A percentile compares a stretch with the other conserved stretches of the same genome.
These are phyloP conservation scores for Nettapus auritus DNA, from an alignment of 2,113 vertebrate genomes.

Conservation along the genomic window DNA sequence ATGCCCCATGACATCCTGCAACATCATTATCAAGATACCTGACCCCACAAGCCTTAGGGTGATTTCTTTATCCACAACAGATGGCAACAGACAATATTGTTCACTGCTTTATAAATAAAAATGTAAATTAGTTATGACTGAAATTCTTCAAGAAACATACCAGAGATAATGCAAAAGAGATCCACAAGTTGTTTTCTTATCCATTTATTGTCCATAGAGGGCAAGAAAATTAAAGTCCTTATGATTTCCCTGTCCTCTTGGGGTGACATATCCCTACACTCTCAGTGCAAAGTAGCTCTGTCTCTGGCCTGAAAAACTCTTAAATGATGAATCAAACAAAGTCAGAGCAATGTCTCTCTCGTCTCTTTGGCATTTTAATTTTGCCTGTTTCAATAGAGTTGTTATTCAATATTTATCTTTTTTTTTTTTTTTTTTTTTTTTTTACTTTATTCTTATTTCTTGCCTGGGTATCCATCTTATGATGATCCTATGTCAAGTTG, in stretches of 20 bases:
- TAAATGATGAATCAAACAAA: too few species aligned
- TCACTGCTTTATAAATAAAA: background rate
- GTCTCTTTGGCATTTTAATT: background rate
- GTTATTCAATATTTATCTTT: background rate
- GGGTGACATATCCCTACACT: background rate
- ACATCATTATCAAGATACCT: background rate
- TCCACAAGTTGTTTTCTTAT: background rate
- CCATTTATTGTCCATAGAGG: fast-evolving
- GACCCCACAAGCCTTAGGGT: background rate
- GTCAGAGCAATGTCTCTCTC: background rate
- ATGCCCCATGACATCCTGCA: background rate
- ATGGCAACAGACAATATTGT: background rate
- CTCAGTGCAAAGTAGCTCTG: background rate
- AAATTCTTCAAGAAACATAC: background rate
- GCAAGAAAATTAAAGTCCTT: background rate
- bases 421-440: background rate
- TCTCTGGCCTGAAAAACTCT: background rate
- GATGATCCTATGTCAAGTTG: background rate
- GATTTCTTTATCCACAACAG: background rate
- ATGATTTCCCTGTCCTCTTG: background rate
- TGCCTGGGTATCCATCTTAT: background rate
- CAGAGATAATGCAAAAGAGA: background rate
- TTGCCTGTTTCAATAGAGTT: background rate
- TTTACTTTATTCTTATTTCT: background rate
- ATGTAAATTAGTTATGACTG: background rate